Base-by-base conservation (phyloP, 2,797 vertebrate genomes). In the Siniperca undulata region DNA sequence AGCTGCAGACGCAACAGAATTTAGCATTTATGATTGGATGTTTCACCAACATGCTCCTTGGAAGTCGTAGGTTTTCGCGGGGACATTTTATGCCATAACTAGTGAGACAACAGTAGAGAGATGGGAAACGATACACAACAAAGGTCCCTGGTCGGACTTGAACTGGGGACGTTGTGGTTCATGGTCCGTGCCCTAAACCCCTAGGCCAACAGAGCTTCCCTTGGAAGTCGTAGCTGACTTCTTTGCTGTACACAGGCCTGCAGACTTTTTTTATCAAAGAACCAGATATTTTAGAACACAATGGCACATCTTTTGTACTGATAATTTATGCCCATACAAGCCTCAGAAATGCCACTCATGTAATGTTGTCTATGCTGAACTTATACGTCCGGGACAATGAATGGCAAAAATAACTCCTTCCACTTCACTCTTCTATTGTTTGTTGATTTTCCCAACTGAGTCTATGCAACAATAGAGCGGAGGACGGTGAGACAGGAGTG, bases 391-490 rank as follows among this genome's bases (percentile, higher is more conserved):
- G 1, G 19, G 48, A 80, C 13, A 24, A 36, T 60, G 34, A 53
- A 58, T 50, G 55, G 6, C 46, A 68, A 66, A 68, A 72, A 62
- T 42, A 74, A 56, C 24, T 52, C 20, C n/a, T 64, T 38, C 22
- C 22, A 60, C 59, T 61, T 30, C 2, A 8, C 36, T 64, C 14
- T 20, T 65, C 36, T 58, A 40, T 3, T 64, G 17, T 60, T 38
- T 80, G 68, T 69, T 70, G 34, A 69, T 71, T 82, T 52, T 1
- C 22, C n/a, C 48, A 62, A 7, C 20, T 70, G 27, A 77, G 17
- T 50, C 27, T 20, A 6, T 67, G 46, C 19, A 76, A 77, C 72
- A 77, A 53, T 34, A 50, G 67, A 78, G 70, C 4, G 0, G 44
- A 65, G 19, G 42, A 69, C 4, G 7, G 42, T 20, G 58, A 80